These are phyloP conservation scores for Terrapene triunguis DNA, from an alignment of 2,113 vertebrate genomes.

Conservation along the genomic window DNA sequence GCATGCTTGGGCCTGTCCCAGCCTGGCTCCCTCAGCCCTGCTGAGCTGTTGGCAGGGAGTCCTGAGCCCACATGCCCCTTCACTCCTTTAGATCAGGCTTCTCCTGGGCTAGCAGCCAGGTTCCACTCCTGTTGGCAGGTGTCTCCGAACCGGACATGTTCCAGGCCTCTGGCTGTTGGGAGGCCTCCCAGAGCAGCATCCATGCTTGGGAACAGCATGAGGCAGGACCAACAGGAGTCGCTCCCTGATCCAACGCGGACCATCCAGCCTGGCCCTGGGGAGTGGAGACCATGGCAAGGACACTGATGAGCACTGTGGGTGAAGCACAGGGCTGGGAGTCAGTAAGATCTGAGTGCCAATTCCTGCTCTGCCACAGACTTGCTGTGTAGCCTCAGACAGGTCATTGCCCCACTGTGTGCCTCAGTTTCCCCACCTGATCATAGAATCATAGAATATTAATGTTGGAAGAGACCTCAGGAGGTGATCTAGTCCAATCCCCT, in stretches of 20 bases:
- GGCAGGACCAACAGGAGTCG: neutral
- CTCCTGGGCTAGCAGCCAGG: neutral
- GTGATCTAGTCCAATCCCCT: too few species aligned
- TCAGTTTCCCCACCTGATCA: neutral
- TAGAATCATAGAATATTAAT: too few species aligned
- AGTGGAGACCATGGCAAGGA: neutral
- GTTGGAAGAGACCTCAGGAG: too few species aligned
- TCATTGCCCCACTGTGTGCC: neutral
- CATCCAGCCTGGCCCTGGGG: neutral
- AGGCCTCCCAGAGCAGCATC: neutral
- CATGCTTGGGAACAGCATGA: neutral
- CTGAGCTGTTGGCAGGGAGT: neutral
- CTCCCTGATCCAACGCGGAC: neutral
- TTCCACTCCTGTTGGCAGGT: neutral
- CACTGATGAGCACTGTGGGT: neutral
- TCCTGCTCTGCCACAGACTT: neutral
- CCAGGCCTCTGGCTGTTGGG: rapidly evolving
- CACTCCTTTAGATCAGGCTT: too few species aligned
- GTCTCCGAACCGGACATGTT: neutral
- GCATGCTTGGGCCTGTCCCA: neutral
- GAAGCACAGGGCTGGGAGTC: neutral
- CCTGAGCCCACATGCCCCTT: neutral
- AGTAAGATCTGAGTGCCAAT: neutral
- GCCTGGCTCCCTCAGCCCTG: neutral
- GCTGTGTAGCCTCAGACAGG: neutral